Conservation (phyloP, 2,797 vertebrate genomes). For the Falco berigora region DNA sequence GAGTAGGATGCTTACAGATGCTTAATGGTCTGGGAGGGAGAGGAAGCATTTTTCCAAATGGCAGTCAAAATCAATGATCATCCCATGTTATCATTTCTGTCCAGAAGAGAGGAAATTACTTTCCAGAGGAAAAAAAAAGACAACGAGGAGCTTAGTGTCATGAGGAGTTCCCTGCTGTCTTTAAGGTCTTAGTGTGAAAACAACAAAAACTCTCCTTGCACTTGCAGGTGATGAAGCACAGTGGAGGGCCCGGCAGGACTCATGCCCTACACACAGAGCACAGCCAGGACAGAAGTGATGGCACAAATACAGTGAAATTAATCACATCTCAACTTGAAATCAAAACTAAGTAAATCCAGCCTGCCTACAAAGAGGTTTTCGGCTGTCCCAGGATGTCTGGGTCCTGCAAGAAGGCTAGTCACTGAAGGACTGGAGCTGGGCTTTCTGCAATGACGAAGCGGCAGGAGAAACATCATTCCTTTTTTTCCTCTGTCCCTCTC, state of each 20-base stretch:
- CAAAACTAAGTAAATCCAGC: not conserved
- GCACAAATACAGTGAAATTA: not conserved
- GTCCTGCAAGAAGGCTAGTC: not conserved
- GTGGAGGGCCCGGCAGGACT: rapidly evolving
- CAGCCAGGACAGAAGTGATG: not conserved
- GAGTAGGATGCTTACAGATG: not conserved
- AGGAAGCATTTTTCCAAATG: not conserved
- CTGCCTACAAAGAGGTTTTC: not conserved
- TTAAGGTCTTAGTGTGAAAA: not conserved
- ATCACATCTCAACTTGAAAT: not conserved
- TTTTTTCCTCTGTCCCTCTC: not conserved
- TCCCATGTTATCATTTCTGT: not conserved
- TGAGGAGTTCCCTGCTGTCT: not conserved
- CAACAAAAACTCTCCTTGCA: not conserved
- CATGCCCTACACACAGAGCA: not conserved
- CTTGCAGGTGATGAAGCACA: not conserved
- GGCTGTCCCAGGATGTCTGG: not conserved
- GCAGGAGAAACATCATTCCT: not conserved
- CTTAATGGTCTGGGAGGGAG: not conserved
- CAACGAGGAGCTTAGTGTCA: not conserved
- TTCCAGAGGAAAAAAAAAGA: not conserved
- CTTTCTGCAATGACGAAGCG: not conserved
- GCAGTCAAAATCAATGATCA: not conserved
- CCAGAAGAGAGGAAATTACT: not conserved
- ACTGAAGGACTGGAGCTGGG: not conserved